Percentiles rank a stretch among this genome's conserved stretches.
Conservation (phyloP, 1,140 invertebrate species). For the Leptinotarsa undecemlineata region DNA sequence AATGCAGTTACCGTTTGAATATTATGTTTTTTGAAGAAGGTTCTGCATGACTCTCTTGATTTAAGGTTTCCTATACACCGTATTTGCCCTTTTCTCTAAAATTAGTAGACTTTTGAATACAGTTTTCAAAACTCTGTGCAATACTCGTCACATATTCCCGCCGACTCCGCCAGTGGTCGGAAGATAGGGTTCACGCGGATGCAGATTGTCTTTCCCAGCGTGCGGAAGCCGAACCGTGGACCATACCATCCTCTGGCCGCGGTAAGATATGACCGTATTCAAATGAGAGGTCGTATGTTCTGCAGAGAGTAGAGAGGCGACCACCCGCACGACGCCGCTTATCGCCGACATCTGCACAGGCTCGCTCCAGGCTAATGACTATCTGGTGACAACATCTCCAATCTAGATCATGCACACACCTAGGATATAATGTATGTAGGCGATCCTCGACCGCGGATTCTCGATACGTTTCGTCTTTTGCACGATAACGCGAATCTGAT, state of each 20-base stretch:
- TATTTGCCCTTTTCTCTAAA: no score
- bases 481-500: not conserved
- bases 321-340: conserved; percentile 51
- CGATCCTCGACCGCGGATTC: conserved; percentile 26
- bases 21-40: no score
- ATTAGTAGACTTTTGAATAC: no score
- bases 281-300: conserved; percentile 54
- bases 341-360: conserved; percentile 51
- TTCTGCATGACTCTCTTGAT: no score
- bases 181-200: conserved; percentile 12
- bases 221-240: conserved; percentile 27
- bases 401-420: conserved; percentile 56
- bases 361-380: conserved; percentile 37
- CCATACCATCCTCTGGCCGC: conserved; percentile 19
- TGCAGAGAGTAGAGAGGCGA: conserved; percentile 42
- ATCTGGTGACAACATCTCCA: conserved; percentile 57
- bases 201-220: conserved; percentile 29
- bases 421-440: conserved; percentile 51
- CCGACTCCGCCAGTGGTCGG: not conserved
- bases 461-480: not conserved
- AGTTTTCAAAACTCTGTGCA: no score
- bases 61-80: no score
- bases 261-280: conserved; percentile 54
- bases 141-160: not conserved
- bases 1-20: no score